phyloP scores from a whole-genome alignment of 2,797 vertebrate species.

The Urophycis tenuis region DNA sequence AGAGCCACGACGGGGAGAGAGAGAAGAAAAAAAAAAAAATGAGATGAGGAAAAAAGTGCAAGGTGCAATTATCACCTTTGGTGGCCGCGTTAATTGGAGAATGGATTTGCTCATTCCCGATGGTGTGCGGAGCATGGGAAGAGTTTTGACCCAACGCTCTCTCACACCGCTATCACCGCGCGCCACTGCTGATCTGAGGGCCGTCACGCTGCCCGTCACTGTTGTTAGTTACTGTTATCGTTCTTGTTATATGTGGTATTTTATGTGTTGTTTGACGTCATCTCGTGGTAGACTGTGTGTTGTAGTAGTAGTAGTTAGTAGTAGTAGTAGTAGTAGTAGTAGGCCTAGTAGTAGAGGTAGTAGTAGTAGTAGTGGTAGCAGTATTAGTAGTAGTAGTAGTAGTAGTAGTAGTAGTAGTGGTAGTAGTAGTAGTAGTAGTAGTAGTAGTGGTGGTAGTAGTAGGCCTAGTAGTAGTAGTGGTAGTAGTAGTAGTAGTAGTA shows the following conservation, averaged over 20 bases:
- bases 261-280: too few species aligned
- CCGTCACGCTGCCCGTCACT: too few species aligned
- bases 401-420: neutral
- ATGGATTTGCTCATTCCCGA: neutral
- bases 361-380: too few species aligned
- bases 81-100: constrained; percentile 23
- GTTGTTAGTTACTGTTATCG: too few species aligned
- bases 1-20: too few species aligned
- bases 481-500: too few species aligned
- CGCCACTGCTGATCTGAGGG: constrained; percentile 14
- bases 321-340: too few species aligned
- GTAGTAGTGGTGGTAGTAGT: neutral
- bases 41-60: constrained; percentile 18
- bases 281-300: too few species aligned
- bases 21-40: neutral
- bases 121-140: neutral
- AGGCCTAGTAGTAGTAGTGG: too few species aligned
- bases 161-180: too few species aligned
- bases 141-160: neutral
- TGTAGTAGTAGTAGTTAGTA: too few species aligned
- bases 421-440: neutral
- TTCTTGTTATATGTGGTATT: too few species aligned
- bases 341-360: neutral
- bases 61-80: constrained; percentile 45
- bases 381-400: neutral